These are phyloP conservation scores for Branchipolynoe longqiensis DNA, from an alignment of 2,888 invertebrate genomes.

Conservation along the genomic window DNA sequence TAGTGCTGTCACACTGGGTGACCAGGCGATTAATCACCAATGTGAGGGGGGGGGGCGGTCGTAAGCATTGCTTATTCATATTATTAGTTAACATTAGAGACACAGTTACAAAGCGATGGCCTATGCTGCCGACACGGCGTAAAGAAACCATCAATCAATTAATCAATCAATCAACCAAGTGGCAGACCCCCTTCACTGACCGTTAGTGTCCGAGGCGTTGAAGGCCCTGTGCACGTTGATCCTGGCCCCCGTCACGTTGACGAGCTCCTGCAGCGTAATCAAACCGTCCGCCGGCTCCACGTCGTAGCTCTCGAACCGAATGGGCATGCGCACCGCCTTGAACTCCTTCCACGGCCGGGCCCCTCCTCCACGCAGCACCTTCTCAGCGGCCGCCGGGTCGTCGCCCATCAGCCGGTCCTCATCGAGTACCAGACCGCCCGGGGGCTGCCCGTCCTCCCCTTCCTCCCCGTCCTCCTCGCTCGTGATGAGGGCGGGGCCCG, in stretches of 20 bases:
- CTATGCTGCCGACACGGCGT: too few relatives aligned
- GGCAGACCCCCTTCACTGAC: slow-evolving; percentile 64
- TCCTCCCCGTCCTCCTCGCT: slow-evolving; percentile 21
- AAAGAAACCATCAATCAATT: neutral
- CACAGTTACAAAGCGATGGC: too few relatives aligned
- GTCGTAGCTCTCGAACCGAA: slow-evolving; percentile 60
- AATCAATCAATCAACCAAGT: slow-evolving; percentile 30
- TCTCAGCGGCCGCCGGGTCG: slow-evolving; percentile 11
- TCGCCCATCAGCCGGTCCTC: slow-evolving; percentile 22
- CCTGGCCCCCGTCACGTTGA: slow-evolving; percentile 59
- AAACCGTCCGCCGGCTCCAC: slow-evolving; percentile 50
- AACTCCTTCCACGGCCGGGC: slow-evolving; percentile 23
- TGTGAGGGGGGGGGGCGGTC: too few relatives aligned
- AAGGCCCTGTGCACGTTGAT: slow-evolving; percentile 60
- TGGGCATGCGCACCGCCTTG: slow-evolving; percentile 59
- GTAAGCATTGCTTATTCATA: too few relatives aligned
- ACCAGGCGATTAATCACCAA: too few relatives aligned
- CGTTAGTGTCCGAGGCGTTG: slow-evolving; percentile 66
- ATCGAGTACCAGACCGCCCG: too few relatives aligned
- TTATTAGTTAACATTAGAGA: too few relatives aligned
- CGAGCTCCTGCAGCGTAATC: slow-evolving; percentile 58
- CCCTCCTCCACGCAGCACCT: neutral
- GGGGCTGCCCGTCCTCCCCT: neutral
- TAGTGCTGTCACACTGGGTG: too few relatives aligned
- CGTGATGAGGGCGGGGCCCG: slow-evolving; percentile 18